Evolutionary conservation across 1,140 invertebrate species (phyloP).

Genomic region (Nephotettix cincticeps): DNA sequence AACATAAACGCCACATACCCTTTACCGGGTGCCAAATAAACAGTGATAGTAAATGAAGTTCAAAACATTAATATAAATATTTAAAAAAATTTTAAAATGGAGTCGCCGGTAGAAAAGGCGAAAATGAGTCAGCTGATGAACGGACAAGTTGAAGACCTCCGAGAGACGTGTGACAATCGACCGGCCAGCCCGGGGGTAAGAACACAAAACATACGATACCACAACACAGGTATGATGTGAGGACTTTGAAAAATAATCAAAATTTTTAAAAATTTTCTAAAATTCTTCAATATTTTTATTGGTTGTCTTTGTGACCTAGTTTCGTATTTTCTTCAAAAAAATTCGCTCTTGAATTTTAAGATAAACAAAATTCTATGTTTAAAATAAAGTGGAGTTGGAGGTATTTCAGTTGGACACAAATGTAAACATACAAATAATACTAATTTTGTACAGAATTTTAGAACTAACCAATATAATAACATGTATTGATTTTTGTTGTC

Average conservation of each 20-base stretch:
- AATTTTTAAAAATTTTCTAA: too few species aligned
- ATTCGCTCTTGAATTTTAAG: background rate
- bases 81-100: slow-evolving; percentile 11
- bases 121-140: background rate
- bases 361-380: background rate
- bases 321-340: background rate
- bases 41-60: background rate
- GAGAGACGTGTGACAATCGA: background rate
- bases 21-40: background rate
- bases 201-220: background rate
- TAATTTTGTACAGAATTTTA: too few species aligned
- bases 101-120: background rate
- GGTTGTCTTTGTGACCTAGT: background rate
- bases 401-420: too few species aligned
- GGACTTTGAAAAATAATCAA: too few species aligned
- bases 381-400: too few species aligned
- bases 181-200: slow-evolving; percentile 1
- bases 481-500: too few species aligned
- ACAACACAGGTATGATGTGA: background rate
- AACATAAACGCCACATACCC: background rate
- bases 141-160: background rate
- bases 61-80: slow-evolving; percentile 6
- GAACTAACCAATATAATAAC: too few species aligned
- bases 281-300: background rate
- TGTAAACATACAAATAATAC: too few species aligned